phyloP scores from a whole-genome alignment of 1,140 invertebrate species.

The Sitobion miscanthi region DNA sequence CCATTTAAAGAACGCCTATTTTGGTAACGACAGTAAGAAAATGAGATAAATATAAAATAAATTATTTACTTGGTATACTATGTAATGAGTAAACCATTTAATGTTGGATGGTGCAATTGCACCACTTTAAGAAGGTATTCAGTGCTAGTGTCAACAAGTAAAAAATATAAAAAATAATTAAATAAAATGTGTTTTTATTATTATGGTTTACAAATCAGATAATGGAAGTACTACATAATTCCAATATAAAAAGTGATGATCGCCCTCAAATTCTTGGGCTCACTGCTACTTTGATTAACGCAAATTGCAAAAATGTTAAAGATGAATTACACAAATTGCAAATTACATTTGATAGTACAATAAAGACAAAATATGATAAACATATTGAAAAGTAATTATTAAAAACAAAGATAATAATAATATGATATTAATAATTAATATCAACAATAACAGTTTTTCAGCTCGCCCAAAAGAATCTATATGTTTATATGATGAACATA shows the following conservation, averaged over 20 bases:
- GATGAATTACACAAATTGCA: conserved; percentile 73
- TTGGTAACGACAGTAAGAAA: too few species aligned
- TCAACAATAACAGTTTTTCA: conserved; percentile 66
- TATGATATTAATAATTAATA: neutral
- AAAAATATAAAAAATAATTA: too few species aligned
- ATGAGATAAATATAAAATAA: too few species aligned
- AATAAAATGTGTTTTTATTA: neutral
- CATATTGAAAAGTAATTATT: conserved; percentile 36
- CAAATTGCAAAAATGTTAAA: conserved; percentile 71
- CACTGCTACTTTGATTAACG: conserved; percentile 82
- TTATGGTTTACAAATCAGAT: conserved; percentile 61
- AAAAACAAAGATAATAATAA: neutral
- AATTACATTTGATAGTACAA: conserved; percentile 72
- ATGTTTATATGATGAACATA: conserved; percentile 59
- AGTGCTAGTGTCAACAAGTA: too few species aligned
- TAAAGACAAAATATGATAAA: conserved; percentile 67
- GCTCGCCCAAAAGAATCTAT: conserved; percentile 69
- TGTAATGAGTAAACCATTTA: too few species aligned
- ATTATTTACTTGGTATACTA: too few species aligned
- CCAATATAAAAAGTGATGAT: conserved; percentile 60
- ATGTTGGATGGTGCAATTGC: too few species aligned
- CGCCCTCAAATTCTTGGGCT: conserved; percentile 80
- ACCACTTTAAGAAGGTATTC: too few species aligned
- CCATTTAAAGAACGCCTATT: too few species aligned
- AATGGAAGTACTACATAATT: conserved; percentile 70